phyloP scores from a whole-genome alignment of 2,797 vertebrate species.

The Novumbra hubbsi region DNA sequence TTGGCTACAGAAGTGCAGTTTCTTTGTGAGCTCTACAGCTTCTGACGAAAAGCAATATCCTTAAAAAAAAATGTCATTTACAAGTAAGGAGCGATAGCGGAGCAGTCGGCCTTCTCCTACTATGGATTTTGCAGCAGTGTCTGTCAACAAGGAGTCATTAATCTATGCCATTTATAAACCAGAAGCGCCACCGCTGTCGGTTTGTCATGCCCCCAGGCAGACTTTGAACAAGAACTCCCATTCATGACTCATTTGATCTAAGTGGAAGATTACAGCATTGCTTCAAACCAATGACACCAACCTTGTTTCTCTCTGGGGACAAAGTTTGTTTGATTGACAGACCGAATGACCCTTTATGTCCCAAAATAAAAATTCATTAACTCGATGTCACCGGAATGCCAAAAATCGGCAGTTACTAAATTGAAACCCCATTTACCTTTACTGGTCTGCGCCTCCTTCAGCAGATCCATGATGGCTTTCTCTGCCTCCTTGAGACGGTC shows the following conservation, averaged over 20 bases:
- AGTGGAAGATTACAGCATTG: not conserved
- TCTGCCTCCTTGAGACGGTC: conserved; percentile 90
- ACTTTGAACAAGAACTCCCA: not conserved
- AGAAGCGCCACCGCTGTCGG: too few relatives aligned
- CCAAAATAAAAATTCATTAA: not conserved
- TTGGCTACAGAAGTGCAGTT: too few relatives aligned
- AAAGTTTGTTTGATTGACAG: not conserved
- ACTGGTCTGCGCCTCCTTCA: conserved; percentile 86
- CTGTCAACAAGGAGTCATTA: too few relatives aligned
- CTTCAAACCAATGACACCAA: not conserved
- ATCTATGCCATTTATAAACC: too few relatives aligned
- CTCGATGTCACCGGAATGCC: not conserved
- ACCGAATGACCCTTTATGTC: not conserved
- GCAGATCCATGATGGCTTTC: conserved; percentile 83
- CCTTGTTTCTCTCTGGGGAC: not conserved
- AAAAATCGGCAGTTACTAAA: not conserved
- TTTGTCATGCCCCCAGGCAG: too few relatives aligned
- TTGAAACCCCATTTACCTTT: conserved; percentile 76
- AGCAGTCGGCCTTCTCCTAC: too few relatives aligned
- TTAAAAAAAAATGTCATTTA: too few relatives aligned
- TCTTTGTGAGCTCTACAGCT: too few relatives aligned
- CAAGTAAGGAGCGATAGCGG: too few relatives aligned
- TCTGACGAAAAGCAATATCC: too few relatives aligned
- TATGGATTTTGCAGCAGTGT: too few relatives aligned
- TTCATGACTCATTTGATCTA: conserved; percentile 1